Evolutionary conservation across 2,888 invertebrate species (phyloP).

Genomic region (Pardosa pseudoannulata): DNA sequence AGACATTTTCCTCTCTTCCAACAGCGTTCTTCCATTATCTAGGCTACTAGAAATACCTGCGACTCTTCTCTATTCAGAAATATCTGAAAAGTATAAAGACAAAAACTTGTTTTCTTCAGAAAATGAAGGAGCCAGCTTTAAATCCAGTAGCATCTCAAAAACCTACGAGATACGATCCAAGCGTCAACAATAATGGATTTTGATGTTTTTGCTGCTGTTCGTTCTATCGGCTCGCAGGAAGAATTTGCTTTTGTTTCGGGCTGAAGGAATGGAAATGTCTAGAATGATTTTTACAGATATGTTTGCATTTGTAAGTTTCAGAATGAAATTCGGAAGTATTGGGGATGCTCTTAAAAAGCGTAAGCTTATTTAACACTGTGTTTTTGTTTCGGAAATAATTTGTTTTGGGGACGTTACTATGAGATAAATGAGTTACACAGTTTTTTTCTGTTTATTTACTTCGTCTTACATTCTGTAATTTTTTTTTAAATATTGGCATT

Average conservation of each 20-base stretch:
- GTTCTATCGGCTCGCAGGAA: not conserved
- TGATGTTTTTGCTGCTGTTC: not conserved
- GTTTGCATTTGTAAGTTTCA: not conserved
- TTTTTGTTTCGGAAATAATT: too few species aligned
- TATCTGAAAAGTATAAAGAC: not conserved
- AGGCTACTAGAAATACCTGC: too few species aligned
- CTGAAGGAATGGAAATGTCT: slow-evolving; percentile 11
- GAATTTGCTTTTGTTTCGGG: not conserved
- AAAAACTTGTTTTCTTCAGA: slow-evolving; percentile 1
- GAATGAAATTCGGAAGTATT: not conserved
- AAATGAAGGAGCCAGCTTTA: not conserved
- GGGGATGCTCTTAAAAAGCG: not conserved
- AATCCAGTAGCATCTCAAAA: not conserved
- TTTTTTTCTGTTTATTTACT: too few species aligned
- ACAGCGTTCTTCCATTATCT: too few species aligned
- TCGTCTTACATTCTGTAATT: too few species aligned
- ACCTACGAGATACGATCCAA: not conserved
- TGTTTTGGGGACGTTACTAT: too few species aligned
- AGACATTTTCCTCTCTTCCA: too few species aligned
- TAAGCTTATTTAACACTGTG: too few species aligned
- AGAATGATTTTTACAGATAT: slow-evolving; percentile 9
- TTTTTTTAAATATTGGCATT: too few species aligned
- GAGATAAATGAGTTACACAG: too few species aligned
- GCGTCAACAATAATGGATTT: slow-evolving; percentile 7
- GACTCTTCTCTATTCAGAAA: not conserved